These are phyloP conservation scores for Nowickia ferox DNA, from an alignment of 2,888 invertebrate genomes.

Conservation along the genomic window DNA sequence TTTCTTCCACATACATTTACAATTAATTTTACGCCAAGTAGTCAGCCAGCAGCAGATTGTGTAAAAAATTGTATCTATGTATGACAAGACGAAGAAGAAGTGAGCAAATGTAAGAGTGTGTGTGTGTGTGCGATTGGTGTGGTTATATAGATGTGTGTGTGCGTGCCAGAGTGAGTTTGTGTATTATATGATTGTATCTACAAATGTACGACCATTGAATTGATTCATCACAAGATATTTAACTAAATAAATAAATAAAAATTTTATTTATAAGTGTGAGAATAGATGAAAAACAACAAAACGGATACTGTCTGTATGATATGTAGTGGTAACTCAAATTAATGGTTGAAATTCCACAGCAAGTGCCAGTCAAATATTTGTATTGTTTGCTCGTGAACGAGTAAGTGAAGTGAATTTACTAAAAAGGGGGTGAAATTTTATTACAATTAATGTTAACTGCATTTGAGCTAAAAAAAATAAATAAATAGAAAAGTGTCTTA, in stretches of 20 bases:
- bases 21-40: constrained; percentile 64
- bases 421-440: constrained; percentile 57
- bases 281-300: constrained; percentile 59
- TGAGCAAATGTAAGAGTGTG: constrained; percentile 18
- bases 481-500: not conserved
- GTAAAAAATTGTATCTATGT: constrained; percentile 64
- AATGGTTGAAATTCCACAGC: constrained; percentile 57
- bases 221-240: constrained; percentile 71
- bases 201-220: constrained; percentile 60
- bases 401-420: constrained; percentile 23
- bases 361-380: constrained; percentile 45
- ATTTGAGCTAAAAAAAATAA: constrained; percentile 7
- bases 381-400: constrained; percentile 25
- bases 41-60: constrained; percentile 66
- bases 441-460: constrained; percentile 17
- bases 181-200: constrained; percentile 62
- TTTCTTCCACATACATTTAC: constrained; percentile 53
- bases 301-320: constrained; percentile 53
- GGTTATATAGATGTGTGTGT: constrained; percentile 26
- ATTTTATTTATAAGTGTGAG: constrained; percentile 44
- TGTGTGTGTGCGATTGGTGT: constrained; percentile 41
- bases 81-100: constrained; percentile 59
- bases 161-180: constrained; percentile 35
- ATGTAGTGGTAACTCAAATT: constrained; percentile 18
- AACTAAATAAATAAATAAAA: constrained; percentile 49